phyloP scores from a whole-genome alignment of 2,888 invertebrate species.

The Himalopsyche japonica region DNA sequence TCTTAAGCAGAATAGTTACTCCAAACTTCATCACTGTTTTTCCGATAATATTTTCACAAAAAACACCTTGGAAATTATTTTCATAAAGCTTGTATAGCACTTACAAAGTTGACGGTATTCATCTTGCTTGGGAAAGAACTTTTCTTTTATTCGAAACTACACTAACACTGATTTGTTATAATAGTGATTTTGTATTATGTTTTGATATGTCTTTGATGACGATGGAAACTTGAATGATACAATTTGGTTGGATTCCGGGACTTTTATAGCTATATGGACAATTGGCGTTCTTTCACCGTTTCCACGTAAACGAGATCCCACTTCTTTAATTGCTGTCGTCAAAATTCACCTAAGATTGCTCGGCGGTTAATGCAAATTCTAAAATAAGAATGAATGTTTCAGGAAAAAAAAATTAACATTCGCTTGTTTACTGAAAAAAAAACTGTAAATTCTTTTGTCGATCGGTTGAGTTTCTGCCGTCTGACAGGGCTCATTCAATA shows the following conservation, averaged over 20 bases:
- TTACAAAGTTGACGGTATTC: slow-evolving; percentile 20
- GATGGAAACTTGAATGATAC: slow-evolving; percentile 13
- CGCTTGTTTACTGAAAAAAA: background rate
- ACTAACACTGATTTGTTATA: background rate
- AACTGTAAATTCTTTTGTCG: background rate
- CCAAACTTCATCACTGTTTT: too few species aligned
- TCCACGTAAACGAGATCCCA: background rate
- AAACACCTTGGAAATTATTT: background rate
- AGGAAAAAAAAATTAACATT: background rate
- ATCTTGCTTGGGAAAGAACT: background rate
- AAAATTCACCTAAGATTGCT: background rate
- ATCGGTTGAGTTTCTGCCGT: background rate
- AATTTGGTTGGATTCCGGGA: background rate
- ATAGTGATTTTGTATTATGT: background rate
- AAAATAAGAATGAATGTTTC: background rate
- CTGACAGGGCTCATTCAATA: too few species aligned
- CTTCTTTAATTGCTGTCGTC: background rate
- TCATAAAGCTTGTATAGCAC: background rate
- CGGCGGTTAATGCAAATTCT: background rate
- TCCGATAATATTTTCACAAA: too few species aligned
- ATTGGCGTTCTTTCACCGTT: slow-evolving; percentile 4
- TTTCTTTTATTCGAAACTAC: background rate
- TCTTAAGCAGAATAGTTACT: too few species aligned
- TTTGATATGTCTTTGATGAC: background rate
- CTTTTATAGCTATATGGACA: slow-evolving; percentile 12